phyloP scores from a whole-genome alignment of 2,888 invertebrate species.

The Platycheirus rosarum region DNA sequence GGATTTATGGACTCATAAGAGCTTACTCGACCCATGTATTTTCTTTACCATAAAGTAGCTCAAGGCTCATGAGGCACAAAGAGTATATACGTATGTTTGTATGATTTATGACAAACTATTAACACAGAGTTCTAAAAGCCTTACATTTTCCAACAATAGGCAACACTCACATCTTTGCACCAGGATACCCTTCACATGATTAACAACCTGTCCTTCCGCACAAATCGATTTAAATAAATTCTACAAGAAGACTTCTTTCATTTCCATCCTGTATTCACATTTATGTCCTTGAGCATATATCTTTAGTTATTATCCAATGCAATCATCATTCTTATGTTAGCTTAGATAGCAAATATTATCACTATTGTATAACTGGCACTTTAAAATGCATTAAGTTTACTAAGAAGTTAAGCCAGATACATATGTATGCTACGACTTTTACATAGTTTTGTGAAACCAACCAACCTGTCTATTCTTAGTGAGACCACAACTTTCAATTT shows the following conservation, averaged over 20 bases:
- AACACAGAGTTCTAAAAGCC: constrained; percentile 17
- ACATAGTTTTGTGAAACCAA: too few species aligned
- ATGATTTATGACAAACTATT: constrained; percentile 25
- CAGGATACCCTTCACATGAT: background rate
- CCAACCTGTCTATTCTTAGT: too few species aligned
- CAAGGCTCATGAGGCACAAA: background rate
- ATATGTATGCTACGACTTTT: constrained; percentile 17
- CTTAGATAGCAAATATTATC: background rate
- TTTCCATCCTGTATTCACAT: background rate
- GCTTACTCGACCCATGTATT: background rate
- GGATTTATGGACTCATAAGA: background rate
- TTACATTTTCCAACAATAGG: constrained; percentile 3
- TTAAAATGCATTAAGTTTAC: constrained; percentile 62
- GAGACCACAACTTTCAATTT: too few species aligned
- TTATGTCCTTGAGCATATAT: too few species aligned
- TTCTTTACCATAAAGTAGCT: too few species aligned
- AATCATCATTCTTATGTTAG: constrained; percentile 11
- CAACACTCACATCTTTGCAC: background rate
- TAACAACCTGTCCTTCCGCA: background rate
- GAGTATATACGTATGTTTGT: background rate
- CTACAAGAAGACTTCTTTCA: background rate
- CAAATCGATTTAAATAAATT: constrained; percentile 4
- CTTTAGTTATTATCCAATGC: too few species aligned
- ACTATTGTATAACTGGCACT: constrained; percentile 33
- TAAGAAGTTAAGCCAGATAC: background rate